Conservation (phyloP, 2,888 invertebrate genomes). For the Nomada fabriciana region DNA sequence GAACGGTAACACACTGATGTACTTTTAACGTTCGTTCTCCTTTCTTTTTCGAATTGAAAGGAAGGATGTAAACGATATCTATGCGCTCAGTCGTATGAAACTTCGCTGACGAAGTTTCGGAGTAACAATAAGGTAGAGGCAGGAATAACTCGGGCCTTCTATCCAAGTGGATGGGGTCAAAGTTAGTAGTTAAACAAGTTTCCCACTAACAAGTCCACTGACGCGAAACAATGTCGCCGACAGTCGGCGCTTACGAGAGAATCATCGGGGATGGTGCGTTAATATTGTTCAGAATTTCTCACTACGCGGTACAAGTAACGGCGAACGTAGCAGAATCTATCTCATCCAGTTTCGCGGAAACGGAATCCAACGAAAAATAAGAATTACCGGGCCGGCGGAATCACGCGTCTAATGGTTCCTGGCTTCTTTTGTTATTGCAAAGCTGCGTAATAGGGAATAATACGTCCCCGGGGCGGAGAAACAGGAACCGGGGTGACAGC, state of each 20-base stretch:
- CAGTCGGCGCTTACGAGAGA: conserved; percentile 67
- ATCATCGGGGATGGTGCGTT: conserved; percentile 66
- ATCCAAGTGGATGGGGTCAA: conserved; percentile 61
- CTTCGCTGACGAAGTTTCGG: conserved; percentile 31
- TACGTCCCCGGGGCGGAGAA: conserved; percentile 3
- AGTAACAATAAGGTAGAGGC: conserved; percentile 36
- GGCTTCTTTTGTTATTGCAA: background rate
- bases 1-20: background rate
- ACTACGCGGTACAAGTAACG: conserved; percentile 56
- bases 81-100: conserved; percentile 22
- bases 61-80: background rate
- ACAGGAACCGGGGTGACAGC: background rate
- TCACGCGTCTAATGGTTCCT: conserved; percentile 4
- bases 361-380: conserved; percentile 14
- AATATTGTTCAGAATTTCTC: conserved; percentile 69
- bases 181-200: conserved; percentile 74
- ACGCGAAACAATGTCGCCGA: conserved; percentile 73
- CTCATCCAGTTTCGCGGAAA: too few relatives aligned
- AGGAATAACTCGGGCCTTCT: conserved; percentile 63
- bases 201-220: conserved; percentile 73
- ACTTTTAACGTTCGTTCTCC: background rate
- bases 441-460: conserved; percentile 1
- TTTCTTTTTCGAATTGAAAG: background rate
- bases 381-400: background rate
- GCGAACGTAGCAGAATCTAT: background rate